Percentiles rank a stretch among this genome's conserved stretches.
These are phyloP conservation scores for Gymnoscopelus microlampas DNA, from an alignment of 2,797 vertebrate genomes.

Conservation along the genomic window DNA sequence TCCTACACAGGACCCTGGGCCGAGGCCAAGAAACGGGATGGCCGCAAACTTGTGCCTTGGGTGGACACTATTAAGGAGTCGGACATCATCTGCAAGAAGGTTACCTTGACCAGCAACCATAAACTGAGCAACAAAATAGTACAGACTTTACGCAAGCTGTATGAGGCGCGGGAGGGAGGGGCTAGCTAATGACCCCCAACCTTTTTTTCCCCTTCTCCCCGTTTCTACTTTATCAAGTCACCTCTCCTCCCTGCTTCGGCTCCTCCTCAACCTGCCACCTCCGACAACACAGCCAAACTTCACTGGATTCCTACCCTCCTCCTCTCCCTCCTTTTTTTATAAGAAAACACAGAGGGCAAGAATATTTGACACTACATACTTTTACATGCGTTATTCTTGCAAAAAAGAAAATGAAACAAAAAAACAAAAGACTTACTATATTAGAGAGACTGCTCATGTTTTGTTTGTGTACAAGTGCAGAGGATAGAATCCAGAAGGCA, in stretches of 20 bases:
- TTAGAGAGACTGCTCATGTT: slow-evolving; percentile 81
- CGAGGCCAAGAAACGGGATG: slow-evolving; percentile 96
- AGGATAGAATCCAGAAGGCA: slow-evolving; percentile 88
- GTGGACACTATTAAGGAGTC: slow-evolving; percentile 99
- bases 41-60: slow-evolving; percentile 99
- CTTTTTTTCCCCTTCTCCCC: slow-evolving; percentile 49
- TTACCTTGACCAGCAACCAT: slow-evolving; percentile 97
- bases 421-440: slow-evolving; percentile 76
- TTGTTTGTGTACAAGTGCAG: slow-evolving; percentile 89
- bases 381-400: slow-evolving; percentile 94
- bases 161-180: slow-evolving; percentile 96
- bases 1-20: slow-evolving; percentile 97
- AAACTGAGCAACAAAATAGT: slow-evolving; percentile 99
- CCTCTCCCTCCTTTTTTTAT: slow-evolving; percentile 76
- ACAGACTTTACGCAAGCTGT: slow-evolving; percentile 96
- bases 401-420: slow-evolving; percentile 79
- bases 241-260: slow-evolving; percentile 63
- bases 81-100: slow-evolving; percentile 99
- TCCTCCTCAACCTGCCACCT: slow-evolving; percentile 70
- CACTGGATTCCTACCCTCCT: slow-evolving; percentile 80
- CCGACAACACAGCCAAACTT: slow-evolving; percentile 81
- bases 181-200: slow-evolving; percentile 94
- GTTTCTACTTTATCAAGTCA: slow-evolving; percentile 74
- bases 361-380: slow-evolving; percentile 87
- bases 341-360: slow-evolving; percentile 79